Conservation (phyloP, 2,888 invertebrate species). For the Hypolimnas misippus region DNA sequence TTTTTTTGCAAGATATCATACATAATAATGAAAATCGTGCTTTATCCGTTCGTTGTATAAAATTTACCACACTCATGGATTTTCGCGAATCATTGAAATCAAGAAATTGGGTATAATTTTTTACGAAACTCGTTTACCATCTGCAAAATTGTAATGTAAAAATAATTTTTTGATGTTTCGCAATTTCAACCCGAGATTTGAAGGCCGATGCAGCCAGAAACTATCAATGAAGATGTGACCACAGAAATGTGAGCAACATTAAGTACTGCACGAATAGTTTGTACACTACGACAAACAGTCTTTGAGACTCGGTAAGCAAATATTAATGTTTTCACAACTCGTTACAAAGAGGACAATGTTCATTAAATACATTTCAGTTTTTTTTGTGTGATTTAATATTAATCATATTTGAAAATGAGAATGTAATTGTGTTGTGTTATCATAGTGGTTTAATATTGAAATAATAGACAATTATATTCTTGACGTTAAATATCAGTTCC, state of each 20-base stretch:
- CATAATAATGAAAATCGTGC: neutral
- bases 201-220: constrained; percentile 59
- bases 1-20: neutral
- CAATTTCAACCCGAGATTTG: constrained; percentile 38
- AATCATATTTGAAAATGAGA: neutral
- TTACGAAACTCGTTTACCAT: neutral
- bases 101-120: no score
- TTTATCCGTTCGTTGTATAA: neutral
- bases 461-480: neutral
- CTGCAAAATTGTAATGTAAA: neutral
- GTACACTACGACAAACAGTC: constrained; percentile 45
- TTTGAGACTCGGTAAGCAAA: constrained; percentile 43
- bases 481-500: no score
- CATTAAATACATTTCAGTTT: constrained; percentile 14
- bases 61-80: no score
- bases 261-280: constrained; percentile 47
- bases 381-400: neutral
- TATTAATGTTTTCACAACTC: constrained; percentile 36
- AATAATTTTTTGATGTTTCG: neutral
- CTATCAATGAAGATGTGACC: constrained; percentile 65
- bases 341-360: constrained; percentile 29
- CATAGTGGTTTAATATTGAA: neutral
- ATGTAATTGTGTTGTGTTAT: neutral
- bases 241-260: constrained; percentile 55
- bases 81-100: no score